Evolutionary conservation across 2,888 invertebrate species (phyloP), one percentile per base, ranked within the genome.

Genomic region (Harpalus rubripes): DNA sequence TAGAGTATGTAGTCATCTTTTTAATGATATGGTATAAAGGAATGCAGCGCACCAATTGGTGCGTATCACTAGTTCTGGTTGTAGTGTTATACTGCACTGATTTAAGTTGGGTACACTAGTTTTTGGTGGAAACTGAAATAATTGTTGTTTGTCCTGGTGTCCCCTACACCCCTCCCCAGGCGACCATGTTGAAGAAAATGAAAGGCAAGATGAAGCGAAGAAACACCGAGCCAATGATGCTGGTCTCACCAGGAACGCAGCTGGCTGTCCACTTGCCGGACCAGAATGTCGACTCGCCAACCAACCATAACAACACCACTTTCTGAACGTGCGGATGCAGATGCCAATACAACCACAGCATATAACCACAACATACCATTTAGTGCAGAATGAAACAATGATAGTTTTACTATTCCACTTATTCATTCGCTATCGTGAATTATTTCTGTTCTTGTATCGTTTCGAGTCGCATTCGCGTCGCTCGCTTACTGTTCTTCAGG

Each of bases 151-250:
- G 79, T 85, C 80, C 85, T 85, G 85, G 85, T 85, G 84, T 79
- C 84, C 80, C 32, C 65, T 32, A 76, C 87, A 87, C 92, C 92
- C 91, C 91, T 92, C 93, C 93, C 93, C 94, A 99, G 99, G 99
- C 99, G 92, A 99, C 99, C 93, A 99, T 99, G 99, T 95, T 99
- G 94, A 99, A 99, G 96, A 99, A 99, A 95, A 96, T 96, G 92
- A 96, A 96, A 93, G 95, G 95, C 90, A 99, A 99, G 94, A 98
- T 98, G 95, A 98, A 98, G 93, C 94, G 98, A 89, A 96, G 98
- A 91, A 97, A 98, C 93, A 97, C 97, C 89, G 97, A 97, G 93
- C 96, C 96, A 88, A 94, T 94, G 89, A 95, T 95, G 95, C 90
- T 92, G 89, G 92, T 92, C 85, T 92, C 93, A 83, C 92, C 92